These are phyloP conservation scores for Zophobas atratus DNA, from an alignment of 1,140 invertebrate species.

Conservation along the genomic window DNA sequence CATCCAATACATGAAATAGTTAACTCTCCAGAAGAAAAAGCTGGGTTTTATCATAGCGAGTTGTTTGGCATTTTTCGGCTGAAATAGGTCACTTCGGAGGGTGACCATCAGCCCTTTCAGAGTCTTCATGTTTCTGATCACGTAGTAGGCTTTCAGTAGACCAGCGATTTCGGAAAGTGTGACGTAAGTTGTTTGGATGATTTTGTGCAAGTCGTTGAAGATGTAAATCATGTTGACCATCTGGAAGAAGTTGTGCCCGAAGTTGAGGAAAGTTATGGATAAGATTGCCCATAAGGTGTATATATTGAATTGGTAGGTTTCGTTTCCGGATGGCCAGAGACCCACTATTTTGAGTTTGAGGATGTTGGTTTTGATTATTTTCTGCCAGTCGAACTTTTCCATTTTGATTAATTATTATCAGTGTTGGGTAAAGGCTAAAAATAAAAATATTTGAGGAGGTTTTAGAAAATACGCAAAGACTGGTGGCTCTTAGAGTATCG, in stretches of 20 bases:
- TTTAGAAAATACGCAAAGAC: no score
- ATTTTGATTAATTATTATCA: background rate
- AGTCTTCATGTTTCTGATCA: background rate
- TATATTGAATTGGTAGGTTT: background rate
- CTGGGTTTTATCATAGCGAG: background rate
- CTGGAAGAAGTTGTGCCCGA: slow-evolving; percentile 2
- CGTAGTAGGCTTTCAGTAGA: background rate
- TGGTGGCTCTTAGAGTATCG: no score
- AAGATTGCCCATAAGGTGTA: background rate
- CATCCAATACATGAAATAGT: slow-evolving; percentile 1
- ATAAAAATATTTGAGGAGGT: no score
- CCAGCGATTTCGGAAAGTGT: background rate
- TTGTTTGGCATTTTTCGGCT: slow-evolving; percentile 13
- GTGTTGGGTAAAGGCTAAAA: no score
- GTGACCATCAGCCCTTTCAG: slow-evolving; percentile 1
- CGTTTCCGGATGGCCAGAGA: background rate
- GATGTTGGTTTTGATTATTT: background rate
- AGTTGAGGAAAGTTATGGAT: background rate
- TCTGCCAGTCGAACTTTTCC: slow-evolving; percentile 1
- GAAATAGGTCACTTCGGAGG: background rate
- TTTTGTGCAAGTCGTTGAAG: background rate
- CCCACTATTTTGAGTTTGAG: background rate
- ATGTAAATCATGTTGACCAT: slow-evolving; percentile 2
- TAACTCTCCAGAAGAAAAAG: slow-evolving; percentile 4
- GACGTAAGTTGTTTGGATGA: background rate